These are phyloP conservation scores for Malacosoma neustria DNA, from an alignment of 2,888 invertebrate genomes.

Conservation along the genomic window DNA sequence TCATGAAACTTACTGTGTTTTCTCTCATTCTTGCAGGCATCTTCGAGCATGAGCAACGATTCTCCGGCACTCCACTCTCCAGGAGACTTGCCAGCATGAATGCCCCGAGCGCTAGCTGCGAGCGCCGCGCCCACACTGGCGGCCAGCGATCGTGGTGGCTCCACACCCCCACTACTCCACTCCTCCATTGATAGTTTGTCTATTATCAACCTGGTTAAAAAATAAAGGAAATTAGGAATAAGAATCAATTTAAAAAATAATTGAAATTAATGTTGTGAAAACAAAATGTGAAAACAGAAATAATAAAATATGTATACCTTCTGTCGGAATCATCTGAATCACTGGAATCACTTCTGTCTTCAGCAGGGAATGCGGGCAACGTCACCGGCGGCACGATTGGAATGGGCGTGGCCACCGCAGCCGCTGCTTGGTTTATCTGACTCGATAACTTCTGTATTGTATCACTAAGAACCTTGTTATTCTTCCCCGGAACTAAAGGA, in stretches of 20 bases:
- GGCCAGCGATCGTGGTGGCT: constrained; percentile 20
- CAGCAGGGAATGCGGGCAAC: constrained; percentile 46
- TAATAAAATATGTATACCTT: constrained; percentile 49
- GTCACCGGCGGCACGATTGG: constrained; percentile 18
- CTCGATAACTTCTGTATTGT: constrained; percentile 77
- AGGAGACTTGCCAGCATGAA: constrained; percentile 61
- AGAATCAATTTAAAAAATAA: too few relatives aligned
- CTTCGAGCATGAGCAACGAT: constrained; percentile 63
- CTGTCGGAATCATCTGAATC: constrained; percentile 66
- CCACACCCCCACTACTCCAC: constrained; percentile 37
- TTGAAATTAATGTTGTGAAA: too few relatives aligned
- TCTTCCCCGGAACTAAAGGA: constrained; percentile 56
- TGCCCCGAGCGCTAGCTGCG: constrained; percentile 24
- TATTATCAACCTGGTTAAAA: constrained; percentile 50
- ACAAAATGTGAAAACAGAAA: too few relatives aligned
- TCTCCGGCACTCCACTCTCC: constrained; percentile 68
- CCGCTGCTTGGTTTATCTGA: constrained; percentile 62
- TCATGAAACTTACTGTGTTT: constrained; percentile 52
- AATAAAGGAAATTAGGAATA: background rate
- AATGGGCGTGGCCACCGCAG: constrained; percentile 28
- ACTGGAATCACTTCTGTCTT: constrained; percentile 57
- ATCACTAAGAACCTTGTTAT: constrained; percentile 76
- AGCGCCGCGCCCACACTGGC: constrained; percentile 9
- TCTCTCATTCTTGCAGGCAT: constrained; percentile 63
- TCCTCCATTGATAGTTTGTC: constrained; percentile 57